Conservation (phyloP, 1,140 invertebrate genomes). For the Leptonema lineaticorne region DNA sequence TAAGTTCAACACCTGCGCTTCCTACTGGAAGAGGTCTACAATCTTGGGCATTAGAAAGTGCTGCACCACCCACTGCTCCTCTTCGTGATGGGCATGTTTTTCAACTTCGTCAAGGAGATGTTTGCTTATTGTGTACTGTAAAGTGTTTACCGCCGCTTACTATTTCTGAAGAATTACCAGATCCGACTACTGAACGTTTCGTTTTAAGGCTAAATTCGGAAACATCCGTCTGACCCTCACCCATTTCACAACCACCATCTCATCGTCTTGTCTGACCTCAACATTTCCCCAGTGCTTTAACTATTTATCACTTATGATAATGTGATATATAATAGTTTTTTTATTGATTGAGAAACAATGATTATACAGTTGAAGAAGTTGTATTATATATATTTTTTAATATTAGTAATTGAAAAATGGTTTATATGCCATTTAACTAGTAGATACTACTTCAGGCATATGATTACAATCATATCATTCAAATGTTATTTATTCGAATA, state of each 20-base stretch:
- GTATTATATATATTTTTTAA: too few species aligned
- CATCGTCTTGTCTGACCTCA: slow-evolving; percentile 38
- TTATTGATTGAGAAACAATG: not conserved
- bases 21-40: slow-evolving; percentile 74
- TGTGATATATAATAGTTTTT: too few species aligned
- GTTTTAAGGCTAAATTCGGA: slow-evolving; percentile 92
- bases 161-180: slow-evolving; percentile 91
- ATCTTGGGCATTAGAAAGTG: slow-evolving; percentile 92
- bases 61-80: slow-evolving; percentile 82
- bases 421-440: too few species aligned
- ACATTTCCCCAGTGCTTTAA: slow-evolving; percentile 10
- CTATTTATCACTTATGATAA: slow-evolving; percentile 7
- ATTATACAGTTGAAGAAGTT: too few species aligned
- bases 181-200: slow-evolving; percentile 95
- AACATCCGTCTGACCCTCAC: slow-evolving; percentile 83
- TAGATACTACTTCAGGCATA: too few species aligned
- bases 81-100: slow-evolving; percentile 82
- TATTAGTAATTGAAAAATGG: too few species aligned
- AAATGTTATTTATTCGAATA: too few species aligned
- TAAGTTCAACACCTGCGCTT: slow-evolving; percentile 75
- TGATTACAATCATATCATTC: too few species aligned
- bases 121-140: slow-evolving; percentile 86
- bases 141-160: slow-evolving; percentile 88
- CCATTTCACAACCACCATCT: slow-evolving; percentile 6
- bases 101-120: slow-evolving; percentile 89